Conservation (phyloP, 2,888 invertebrate genomes). For the Lithophane socia region DNA sequence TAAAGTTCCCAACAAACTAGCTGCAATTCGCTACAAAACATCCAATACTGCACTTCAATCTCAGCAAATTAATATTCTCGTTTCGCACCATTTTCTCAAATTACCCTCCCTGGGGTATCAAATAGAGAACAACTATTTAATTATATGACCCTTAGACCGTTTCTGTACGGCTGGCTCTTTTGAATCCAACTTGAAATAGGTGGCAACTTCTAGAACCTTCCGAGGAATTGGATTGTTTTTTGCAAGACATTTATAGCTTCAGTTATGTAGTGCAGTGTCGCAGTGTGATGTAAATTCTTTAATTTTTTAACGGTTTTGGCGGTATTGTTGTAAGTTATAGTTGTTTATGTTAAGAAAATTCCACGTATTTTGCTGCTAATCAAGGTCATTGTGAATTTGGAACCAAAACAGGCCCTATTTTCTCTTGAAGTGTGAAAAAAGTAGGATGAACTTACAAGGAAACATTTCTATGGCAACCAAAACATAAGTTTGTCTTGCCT, state of each 20-base stretch:
- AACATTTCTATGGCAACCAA: too few species aligned
- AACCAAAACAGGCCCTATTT: background rate
- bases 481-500: background rate
- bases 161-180: slow-evolving; percentile 71
- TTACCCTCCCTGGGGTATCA: slow-evolving; percentile 57
- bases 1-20: slow-evolving; percentile 4
- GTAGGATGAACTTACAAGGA: background rate
- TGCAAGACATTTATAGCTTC: slow-evolving; percentile 58
- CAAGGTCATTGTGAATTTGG: background rate
- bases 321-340: slow-evolving; percentile 22
- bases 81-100: slow-evolving; percentile 51
- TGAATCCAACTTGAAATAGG: slow-evolving; percentile 69
- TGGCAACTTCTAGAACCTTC: slow-evolving; percentile 54
- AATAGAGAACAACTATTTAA: slow-evolving; percentile 75
- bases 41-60: slow-evolving; percentile 57
- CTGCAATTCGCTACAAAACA: slow-evolving; percentile 29
- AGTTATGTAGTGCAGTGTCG: slow-evolving; percentile 51
- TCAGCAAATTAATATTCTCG: slow-evolving; percentile 55
- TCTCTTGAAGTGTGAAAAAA: background rate
- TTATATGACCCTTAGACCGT: slow-evolving; percentile 71
- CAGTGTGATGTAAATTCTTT: slow-evolving; percentile 53
- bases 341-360: slow-evolving; percentile 5
- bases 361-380: background rate
- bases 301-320: slow-evolving; percentile 32
- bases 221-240: slow-evolving; percentile 69